Evolutionary conservation across 2,797 vertebrate species (phyloP).

Genomic region (Ceryle rudis): DNA sequence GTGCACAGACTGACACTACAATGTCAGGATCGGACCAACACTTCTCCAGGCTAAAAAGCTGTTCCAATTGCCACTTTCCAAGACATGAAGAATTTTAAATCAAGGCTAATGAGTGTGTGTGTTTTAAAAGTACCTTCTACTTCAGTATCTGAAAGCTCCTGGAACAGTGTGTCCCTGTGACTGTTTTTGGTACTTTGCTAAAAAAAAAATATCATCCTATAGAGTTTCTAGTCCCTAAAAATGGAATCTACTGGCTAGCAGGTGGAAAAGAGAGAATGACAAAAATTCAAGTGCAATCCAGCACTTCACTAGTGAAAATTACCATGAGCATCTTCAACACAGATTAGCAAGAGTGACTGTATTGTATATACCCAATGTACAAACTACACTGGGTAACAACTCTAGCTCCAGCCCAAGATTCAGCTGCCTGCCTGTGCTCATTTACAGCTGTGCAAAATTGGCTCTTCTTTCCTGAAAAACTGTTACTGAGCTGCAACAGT

Average conservation of each 20-base stretch:
- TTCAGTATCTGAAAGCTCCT: background rate
- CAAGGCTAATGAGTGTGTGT: background rate
- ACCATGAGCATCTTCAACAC: background rate
- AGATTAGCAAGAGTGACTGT: background rate
- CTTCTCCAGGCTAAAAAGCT: slow-evolving; percentile 30
- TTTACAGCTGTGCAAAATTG: background rate
- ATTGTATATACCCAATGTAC: too few species aligned
- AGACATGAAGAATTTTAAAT: background rate
- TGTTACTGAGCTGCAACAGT: background rate
- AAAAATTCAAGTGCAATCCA: background rate
- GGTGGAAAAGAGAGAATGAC: background rate
- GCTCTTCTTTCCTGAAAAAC: background rate
- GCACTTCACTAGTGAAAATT: background rate
- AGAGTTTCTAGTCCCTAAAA: background rate
- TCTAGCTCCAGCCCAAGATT: background rate
- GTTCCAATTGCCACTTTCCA: background rate
- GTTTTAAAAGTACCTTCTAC: background rate
- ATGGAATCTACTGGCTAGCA: background rate
- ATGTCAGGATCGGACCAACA: slow-evolving; percentile 18
- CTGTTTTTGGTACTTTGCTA: background rate
- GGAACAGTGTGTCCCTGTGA: background rate
- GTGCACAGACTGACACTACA: background rate
- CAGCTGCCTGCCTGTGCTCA: background rate
- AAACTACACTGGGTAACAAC: background rate
- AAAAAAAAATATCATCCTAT: background rate